Base-by-base conservation (phyloP, 2,113 vertebrate species). In the Galbula dea region DNA sequence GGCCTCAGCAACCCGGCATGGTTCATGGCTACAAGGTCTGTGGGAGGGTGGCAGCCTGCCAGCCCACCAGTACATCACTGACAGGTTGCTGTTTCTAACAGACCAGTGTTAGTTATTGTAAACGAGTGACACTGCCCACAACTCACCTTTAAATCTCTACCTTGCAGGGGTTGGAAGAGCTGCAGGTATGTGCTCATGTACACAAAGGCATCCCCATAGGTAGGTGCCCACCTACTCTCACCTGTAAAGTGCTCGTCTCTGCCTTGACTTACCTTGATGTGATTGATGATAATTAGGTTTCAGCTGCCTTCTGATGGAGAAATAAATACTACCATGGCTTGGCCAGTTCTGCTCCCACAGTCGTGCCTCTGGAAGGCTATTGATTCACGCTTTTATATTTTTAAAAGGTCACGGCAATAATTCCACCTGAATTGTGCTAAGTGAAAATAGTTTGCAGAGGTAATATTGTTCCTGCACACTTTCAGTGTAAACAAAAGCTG, bases 341-440 rank as follows among this genome's bases (percentile, higher is more conserved):
- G 88, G 96, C 94, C 93, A 68, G 90, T 96, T 94, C 97, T 89
- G 95, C 95, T 95, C 88, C 90, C 1, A 62, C 89, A 61, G 81
- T 75, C 57, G 67, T 96, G 96, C 97, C 89, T 96, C 96, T 87
- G 96, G 95, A 97, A 97, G 97, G 92, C 94, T 98, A 97, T 98
- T 84, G 97, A 98, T 97, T 97, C 96, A 55, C 34, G 83, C 97
- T 96, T 96, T 90, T 85, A 94, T 95, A 46, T 97, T 98, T 98
- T 97, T 96, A 97, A 98, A 98, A 98, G 98, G 98, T 98, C 98
- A 97, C 4, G 96, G 97, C 97, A 97, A 97, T 98, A 97, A 98
- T 97, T 98, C 97, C 77, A 66, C 97, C 97, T 95, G 96, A 95
- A 96, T 95, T 94, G 97, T 97, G 96, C 97, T 97, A 97, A 98